phyloP scores from a whole-genome alignment of 2,888 invertebrate species.

The Tachina grossa region DNA sequence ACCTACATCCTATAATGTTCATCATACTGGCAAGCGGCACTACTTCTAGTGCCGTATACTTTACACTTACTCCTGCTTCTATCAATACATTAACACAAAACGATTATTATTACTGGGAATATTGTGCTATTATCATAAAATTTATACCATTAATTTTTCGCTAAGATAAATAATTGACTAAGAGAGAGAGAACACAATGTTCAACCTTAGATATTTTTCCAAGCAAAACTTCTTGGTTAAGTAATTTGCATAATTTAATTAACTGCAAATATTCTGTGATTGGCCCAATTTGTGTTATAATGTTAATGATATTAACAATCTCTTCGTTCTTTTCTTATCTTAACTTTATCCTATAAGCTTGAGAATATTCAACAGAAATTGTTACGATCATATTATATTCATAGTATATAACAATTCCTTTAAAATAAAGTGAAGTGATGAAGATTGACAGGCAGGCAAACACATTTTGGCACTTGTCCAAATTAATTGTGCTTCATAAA shows the following conservation, averaged over 20 bases:
- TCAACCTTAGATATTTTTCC: not conserved
- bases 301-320: conserved; percentile 23
- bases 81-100: not conserved
- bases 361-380: conserved; percentile 17
- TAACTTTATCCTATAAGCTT: not conserved
- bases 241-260: conserved; percentile 68
- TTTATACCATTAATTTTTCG: conserved; percentile 29
- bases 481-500: not conserved
- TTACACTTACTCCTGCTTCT: not conserved
- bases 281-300: conserved; percentile 52
- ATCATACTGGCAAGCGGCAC: not conserved
- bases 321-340: not conserved
- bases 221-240: conserved; percentile 27
- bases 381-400: not conserved
- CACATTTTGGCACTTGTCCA: not conserved
- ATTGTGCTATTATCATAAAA: conserved; percentile 25
- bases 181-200: conserved; percentile 5
- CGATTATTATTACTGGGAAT: conserved; percentile 19
- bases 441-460: conserved; percentile 16
- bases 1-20: not conserved
- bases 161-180: not conserved
- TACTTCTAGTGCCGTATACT: not conserved
- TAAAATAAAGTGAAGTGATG: conserved; percentile 25
- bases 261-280: conserved; percentile 55
- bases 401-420: not conserved